Conservation (phyloP, 2,888 invertebrate genomes). For the Nysson spinosus region DNA sequence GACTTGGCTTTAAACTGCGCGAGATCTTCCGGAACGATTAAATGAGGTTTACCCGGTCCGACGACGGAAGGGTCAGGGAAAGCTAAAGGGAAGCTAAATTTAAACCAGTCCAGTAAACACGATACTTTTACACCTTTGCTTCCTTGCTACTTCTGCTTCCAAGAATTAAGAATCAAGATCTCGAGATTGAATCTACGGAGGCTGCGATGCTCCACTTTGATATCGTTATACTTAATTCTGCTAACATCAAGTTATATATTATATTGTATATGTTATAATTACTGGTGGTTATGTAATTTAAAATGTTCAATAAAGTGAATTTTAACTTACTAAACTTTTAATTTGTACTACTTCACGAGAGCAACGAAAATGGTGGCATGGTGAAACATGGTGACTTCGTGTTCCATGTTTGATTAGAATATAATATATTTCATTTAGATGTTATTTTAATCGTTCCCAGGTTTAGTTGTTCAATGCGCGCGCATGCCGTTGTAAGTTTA, state of each 20-base stretch:
- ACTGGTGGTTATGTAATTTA: too few relatives aligned
- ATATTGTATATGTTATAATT: too few relatives aligned
- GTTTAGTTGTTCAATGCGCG: neutral
- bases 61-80: slow-evolving; percentile 33
- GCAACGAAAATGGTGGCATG: neutral
- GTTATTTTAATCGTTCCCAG: neutral
- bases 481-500: neutral
- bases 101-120: slow-evolving; percentile 62
- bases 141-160: neutral
- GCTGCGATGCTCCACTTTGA: too few relatives aligned
- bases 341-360: too few relatives aligned
- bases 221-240: too few relatives aligned
- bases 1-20: neutral
- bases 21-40: slow-evolving; percentile 23
- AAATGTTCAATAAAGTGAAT: too few relatives aligned
- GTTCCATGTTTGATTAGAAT: too few relatives aligned
- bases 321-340: too few relatives aligned
- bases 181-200: neutral
- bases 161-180: too few relatives aligned
- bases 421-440: too few relatives aligned
- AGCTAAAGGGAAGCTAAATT: slow-evolving; percentile 61
- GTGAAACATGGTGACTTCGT: too few relatives aligned
- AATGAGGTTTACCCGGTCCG: slow-evolving; percentile 7
- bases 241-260: too few relatives aligned
- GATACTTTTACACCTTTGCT: slow-evolving; percentile 17